These are phyloP conservation scores for Steinernema feltiae DNA, from an alignment of 1,140 invertebrate genomes.

Conservation along the genomic window DNA sequence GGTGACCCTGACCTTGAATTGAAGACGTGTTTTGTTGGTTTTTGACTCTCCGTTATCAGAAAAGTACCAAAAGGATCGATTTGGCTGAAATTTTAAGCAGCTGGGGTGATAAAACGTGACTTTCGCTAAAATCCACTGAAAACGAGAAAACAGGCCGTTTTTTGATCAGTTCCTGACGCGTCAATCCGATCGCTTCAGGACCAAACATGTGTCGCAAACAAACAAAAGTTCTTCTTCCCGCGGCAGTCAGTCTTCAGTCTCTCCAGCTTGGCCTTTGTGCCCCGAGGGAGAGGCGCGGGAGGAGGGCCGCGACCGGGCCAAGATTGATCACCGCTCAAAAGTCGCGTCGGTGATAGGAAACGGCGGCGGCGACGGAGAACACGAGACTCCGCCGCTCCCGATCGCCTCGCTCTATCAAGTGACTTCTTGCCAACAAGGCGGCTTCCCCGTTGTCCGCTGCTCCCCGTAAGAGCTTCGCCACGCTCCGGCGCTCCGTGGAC, in stretches of 20 bases:
- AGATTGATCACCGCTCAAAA: constrained; percentile 11
- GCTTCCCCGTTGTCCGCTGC: background rate
- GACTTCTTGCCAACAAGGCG: background rate
- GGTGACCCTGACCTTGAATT: too few relatives aligned
- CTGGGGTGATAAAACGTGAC: too few relatives aligned
- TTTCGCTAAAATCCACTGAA: too few relatives aligned
- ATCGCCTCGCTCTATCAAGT: background rate
- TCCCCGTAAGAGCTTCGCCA: too few relatives aligned
- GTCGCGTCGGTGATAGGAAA: background rate
- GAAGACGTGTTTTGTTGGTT: too few relatives aligned
- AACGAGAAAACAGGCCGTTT: too few relatives aligned
- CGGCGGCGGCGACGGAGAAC: background rate
- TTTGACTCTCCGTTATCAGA: too few relatives aligned
- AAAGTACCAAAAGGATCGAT: too few relatives aligned
- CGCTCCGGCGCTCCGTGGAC: background rate
- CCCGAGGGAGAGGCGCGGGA: background rate
- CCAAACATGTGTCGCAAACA: too few relatives aligned
- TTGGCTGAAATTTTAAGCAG: too few relatives aligned
- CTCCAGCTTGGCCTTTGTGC: background rate
- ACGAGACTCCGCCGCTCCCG: background rate
- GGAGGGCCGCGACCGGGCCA: background rate
- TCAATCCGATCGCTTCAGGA: too few relatives aligned
- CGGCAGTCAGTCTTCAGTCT: background rate
- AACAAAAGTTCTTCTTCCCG: background rate
- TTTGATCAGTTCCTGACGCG: too few relatives aligned